A percentile compares a stretch with the other conserved stretches of the same genome.
Evolutionary conservation across 1,140 invertebrate species (phyloP).

Genomic region (Camponotus pennsylvanicus): DNA sequence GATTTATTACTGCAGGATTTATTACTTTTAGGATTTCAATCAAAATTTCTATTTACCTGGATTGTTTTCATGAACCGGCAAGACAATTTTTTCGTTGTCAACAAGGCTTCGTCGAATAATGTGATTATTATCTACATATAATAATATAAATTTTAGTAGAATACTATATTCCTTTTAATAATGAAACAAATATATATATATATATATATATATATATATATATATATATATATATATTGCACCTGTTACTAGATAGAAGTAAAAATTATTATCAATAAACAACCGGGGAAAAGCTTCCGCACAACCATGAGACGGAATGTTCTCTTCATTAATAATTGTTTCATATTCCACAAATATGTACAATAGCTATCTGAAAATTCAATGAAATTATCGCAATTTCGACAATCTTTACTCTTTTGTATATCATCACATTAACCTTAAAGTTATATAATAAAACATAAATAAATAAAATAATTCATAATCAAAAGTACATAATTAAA

Average conservation of each 20-base stretch:
- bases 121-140: constrained; percentile 5
- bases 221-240: not conserved
- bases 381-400: not conserved
- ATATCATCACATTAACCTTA: not conserved
- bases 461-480: no score
- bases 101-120: constrained; percentile 3
- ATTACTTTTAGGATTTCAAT: not conserved
- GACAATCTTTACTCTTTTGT: not conserved
- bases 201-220: not conserved
- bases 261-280: not conserved
- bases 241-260: constrained; percentile 11
- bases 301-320: not conserved
- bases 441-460: no score
- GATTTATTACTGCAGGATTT: not conserved
- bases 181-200: not conserved
- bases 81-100: not conserved
- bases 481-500: no score
- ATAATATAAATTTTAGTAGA: not conserved
- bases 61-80: not conserved
- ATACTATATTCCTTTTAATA: not conserved
- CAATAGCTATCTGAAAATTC: constrained; percentile 3
- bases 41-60: not conserved
- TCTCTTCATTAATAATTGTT: not conserved
- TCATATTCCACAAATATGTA: not conserved
- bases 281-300: not conserved